Percentiles rank a stretch among this genome's conserved stretches.
phyloP scores from a whole-genome alignment of 2,113 vertebrate species.

The Stercorarius parasiticus region DNA sequence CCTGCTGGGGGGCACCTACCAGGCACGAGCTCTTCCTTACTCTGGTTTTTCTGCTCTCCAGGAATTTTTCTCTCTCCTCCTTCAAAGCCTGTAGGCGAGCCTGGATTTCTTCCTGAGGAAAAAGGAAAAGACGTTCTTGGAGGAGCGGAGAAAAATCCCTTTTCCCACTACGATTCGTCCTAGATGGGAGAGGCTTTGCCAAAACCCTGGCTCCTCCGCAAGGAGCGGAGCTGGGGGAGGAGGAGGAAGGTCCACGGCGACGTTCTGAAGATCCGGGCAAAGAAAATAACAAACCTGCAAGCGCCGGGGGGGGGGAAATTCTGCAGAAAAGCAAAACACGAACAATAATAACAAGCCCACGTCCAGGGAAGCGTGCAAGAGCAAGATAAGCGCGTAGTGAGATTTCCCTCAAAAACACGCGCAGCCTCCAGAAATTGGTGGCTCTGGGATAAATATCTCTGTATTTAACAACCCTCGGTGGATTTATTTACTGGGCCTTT shows the following conservation, averaged over 20 bases:
- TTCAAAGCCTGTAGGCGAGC: constrained; percentile 17
- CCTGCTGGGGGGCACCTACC: not conserved
- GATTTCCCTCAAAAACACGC: not conserved
- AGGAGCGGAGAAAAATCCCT: not conserved
- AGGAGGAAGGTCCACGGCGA: not conserved
- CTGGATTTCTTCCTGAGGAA: constrained; percentile 59
- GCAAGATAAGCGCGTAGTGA: not conserved
- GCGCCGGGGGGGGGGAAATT: not conserved
- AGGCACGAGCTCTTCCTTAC: not conserved
- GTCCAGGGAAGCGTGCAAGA: not conserved
- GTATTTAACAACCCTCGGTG: not conserved
- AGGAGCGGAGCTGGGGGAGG: not conserved
- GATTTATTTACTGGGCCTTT: not conserved
- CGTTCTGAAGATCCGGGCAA: not conserved
- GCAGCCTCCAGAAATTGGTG: not conserved
- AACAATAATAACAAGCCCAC: rapidly evolving
- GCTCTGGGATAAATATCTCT: not conserved
- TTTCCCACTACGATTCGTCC: not conserved
- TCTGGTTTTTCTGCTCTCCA: constrained; percentile 28
- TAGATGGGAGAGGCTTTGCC: not conserved
- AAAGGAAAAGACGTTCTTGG: not conserved
- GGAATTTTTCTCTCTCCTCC: constrained; percentile 60
- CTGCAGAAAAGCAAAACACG: not conserved
- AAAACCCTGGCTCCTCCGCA: rapidly evolving
- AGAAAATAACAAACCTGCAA: not conserved